A percentile compares a stretch with the other conserved stretches of the same genome.
Evolutionary conservation across 2,888 invertebrate genomes (phyloP).

Genomic region (Deilephila elpenor): DNA sequence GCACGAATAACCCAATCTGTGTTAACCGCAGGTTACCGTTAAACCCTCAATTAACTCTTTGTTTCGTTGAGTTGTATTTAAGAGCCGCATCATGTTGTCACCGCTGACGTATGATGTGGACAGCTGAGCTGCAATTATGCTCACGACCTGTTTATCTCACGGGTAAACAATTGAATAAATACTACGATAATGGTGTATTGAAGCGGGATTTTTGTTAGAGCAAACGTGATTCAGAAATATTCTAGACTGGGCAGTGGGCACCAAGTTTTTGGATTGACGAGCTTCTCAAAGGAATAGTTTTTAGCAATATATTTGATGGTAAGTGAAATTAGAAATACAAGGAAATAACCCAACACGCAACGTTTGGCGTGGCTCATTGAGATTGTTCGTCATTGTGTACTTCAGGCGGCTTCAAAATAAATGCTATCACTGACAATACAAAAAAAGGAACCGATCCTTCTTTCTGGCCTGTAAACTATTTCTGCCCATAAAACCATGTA

Average conservation of each 20-base stretch:
- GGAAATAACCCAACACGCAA: too few relatives aligned
- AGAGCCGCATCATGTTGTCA: slow-evolving; percentile 20
- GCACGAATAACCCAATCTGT: slow-evolving; percentile 1
- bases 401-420: too few relatives aligned
- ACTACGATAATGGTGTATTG: not conserved
- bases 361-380: too few relatives aligned
- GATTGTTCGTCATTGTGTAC: too few relatives aligned
- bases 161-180: slow-evolving; percentile 30
- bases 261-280: too few relatives aligned
- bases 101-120: slow-evolving; percentile 45
- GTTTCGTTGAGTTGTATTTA: slow-evolving; percentile 25
- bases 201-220: not conserved
- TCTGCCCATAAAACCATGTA: too few relatives aligned
- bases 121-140: slow-evolving; percentile 51
- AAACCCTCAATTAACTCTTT: slow-evolving; percentile 41
- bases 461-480: too few relatives aligned
- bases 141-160: slow-evolving; percentile 49
- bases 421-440: too few relatives aligned
- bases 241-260: not conserved
- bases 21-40: slow-evolving; percentile 14
- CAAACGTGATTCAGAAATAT: not conserved
- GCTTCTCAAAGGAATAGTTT: too few relatives aligned
- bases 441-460: too few relatives aligned
- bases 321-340: too few relatives aligned
- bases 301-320: too few relatives aligned